Base-by-base conservation (phyloP, 2,888 invertebrate genomes). In the Dynastes tityus region DNA sequence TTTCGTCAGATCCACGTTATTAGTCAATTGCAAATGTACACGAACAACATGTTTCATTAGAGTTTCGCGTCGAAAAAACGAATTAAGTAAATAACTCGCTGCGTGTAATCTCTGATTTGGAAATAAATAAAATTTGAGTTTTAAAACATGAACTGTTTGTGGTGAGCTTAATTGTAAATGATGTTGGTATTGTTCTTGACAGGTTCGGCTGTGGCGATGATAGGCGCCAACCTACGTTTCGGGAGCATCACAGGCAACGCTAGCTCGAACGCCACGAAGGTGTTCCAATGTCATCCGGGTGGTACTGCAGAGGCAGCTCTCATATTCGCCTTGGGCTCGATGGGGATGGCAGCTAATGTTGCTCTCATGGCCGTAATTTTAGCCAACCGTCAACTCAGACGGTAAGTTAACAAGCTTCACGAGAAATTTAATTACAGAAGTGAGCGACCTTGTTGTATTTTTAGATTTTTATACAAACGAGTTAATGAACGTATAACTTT, bases 321-420 rank as follows among this genome's bases (percentile, higher is more conserved):
- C 22, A 92, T 95, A 83, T 92, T 95, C 84, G 93, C 94, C 70
- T 91, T 96, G 9, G 95, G 94, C 2, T 92, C 94, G 3, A 91
- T 96, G 81, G 96, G 96, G 78, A 95, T 96, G 91, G 93, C 93
- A 0, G 95, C 96, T 45, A 96, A 96, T 89, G 89, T 95, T 81
- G 93, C 94, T 49, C 91, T 96, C 75, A 96, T 96, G 95, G 92
- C 92, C 9, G 92, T 96, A 82, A 95, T 96, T 85, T 90, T 96
- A 71, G 92, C 93, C 89, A 95, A 95, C 89, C 92, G 93, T 85
- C 95, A 95, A 86, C 90, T 96, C 61, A 90, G 96, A 86, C 70
- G 77, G 80, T 80, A 75, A 78, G 76, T 80, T 16, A 55, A 73
- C 55, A 73, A 58, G 40, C 32, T 58, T 58, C 29, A 75, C 27